These are phyloP conservation scores for Ursus arctos DNA, from an alignment of 2,113 vertebrate species.

Conservation along the genomic window DNA sequence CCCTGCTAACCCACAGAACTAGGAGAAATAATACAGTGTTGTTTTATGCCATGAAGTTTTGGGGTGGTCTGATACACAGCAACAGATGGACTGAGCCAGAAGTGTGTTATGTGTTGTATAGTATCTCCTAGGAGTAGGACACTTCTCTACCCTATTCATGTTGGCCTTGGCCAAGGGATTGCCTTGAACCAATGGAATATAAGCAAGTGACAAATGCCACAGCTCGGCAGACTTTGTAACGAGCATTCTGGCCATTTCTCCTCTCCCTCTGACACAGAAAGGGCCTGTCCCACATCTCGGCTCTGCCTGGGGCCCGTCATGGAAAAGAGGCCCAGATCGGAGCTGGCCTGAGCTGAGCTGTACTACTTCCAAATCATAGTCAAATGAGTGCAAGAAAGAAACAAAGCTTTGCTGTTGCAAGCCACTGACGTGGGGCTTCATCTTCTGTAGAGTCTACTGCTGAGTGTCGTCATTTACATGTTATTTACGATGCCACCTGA, in stretches of 20 bases:
- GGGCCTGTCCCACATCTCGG: background rate
- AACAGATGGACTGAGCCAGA: background rate
- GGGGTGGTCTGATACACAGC: background rate
- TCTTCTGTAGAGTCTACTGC: background rate
- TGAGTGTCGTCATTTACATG: background rate
- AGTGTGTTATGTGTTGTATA: accelerated
- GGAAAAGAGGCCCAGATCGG: background rate
- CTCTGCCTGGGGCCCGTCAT: too few species aligned
- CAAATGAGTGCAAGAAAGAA: background rate
- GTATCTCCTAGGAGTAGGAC: background rate
- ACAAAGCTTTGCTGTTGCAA: background rate
- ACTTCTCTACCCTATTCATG: background rate
- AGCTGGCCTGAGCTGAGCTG: background rate
- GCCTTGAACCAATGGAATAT: background rate
- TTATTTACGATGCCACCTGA: too few species aligned
- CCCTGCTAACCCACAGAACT: background rate
- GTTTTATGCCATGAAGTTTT: background rate
- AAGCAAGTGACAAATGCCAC: background rate
- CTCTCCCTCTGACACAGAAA: background rate
- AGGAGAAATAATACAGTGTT: background rate
- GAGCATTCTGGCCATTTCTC: background rate
- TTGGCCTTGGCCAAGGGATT: background rate
- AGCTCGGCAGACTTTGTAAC: background rate
- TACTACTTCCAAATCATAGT: background rate
- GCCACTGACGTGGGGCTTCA: background rate